Evolutionary conservation across 2,113 vertebrate species (phyloP).

Genomic region (Melierax canorus): DNA sequence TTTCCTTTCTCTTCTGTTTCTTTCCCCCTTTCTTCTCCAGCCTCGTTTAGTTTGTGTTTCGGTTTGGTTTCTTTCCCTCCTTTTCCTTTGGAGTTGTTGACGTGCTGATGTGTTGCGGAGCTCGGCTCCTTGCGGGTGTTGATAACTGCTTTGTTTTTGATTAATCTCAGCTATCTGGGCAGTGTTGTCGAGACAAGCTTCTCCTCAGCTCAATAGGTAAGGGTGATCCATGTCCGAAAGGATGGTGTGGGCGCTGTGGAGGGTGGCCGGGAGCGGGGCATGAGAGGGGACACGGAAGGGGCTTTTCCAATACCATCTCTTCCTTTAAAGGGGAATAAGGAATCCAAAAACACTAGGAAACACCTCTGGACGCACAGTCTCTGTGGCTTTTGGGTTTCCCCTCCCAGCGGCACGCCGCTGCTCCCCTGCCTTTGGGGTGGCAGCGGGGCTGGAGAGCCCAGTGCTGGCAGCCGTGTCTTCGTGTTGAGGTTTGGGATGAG

Average conservation of each 20-base stretch:
- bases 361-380: slow-evolving; percentile 36
- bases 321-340: slow-evolving; percentile 97
- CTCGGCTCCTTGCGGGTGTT: slow-evolving; percentile 76
- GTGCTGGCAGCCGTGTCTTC: neutral
- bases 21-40: slow-evolving; percentile 70
- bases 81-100: slow-evolving; percentile 72
- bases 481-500: neutral
- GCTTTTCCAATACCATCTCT: slow-evolving; percentile 90
- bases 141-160: slow-evolving; percentile 99
- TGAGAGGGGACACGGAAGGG: slow-evolving; percentile 88
- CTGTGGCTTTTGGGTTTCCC: slow-evolving; percentile 72
- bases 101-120: slow-evolving; percentile 77
- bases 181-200: slow-evolving; percentile 99
- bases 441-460: neutral
- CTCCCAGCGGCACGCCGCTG: neutral
- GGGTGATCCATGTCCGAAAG: slow-evolving; percentile 97
- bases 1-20: slow-evolving; percentile 74
- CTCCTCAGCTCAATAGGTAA: slow-evolving; percentile 99
- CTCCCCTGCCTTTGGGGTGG: neutral
- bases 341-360: slow-evolving; percentile 63
- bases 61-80: slow-evolving; percentile 55
- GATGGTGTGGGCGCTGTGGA: slow-evolving; percentile 74
- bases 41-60: slow-evolving; percentile 52
- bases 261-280: slow-evolving; percentile 68
- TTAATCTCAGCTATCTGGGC: slow-evolving; percentile 99